Conservation (phyloP, 2,797 vertebrate genomes). For the Philypnodon macrostomus region DNA sequence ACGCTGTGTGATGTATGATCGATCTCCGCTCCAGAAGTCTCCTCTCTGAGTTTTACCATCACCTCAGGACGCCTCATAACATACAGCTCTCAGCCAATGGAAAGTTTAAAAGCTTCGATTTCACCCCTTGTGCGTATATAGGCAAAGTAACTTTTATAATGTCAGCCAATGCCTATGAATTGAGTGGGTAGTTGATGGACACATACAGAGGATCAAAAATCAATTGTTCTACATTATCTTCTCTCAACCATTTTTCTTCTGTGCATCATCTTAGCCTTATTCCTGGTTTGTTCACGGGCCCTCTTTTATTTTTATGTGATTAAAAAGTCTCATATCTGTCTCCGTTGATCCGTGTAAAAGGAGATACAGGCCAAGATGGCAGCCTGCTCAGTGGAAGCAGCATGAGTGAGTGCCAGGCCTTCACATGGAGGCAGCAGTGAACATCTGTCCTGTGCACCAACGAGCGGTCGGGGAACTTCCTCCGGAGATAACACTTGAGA, state of each 20-base stretch:
- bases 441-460: slow-evolving; percentile 91
- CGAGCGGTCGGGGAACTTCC: slow-evolving; percentile 77
- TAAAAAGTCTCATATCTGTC: slow-evolving; percentile 56
- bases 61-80: slow-evolving; percentile 27
- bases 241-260: too few species aligned
- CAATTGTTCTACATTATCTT: neutral
- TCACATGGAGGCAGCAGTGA: slow-evolving; percentile 69
- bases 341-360: slow-evolving; percentile 52
- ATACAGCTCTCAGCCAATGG: neutral
- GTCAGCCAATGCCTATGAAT: slow-evolving; percentile 13
- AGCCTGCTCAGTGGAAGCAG: slow-evolving; percentile 17
- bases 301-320: slow-evolving; percentile 20
- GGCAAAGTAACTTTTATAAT: slow-evolving; percentile 11
- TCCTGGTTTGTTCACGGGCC: neutral
- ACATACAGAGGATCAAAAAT: neutral
- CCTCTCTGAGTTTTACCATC: slow-evolving; percentile 41
- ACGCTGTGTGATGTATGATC: slow-evolving; percentile 46
- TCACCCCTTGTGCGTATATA: neutral
- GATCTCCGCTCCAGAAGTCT: slow-evolving; percentile 48
- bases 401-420: slow-evolving; percentile 63
- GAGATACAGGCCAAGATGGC: slow-evolving; percentile 42
- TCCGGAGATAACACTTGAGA: slow-evolving; percentile 74
- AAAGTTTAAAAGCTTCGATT: slow-evolving; percentile 41
- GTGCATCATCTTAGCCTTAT: slow-evolving; percentile 1
- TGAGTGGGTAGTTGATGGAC: neutral